Evolutionary conservation across 37 sponge, comb jelly and placozoan species (phyloP), one percentile per base, ranked within the genome.

Genomic region (Crambe crambe): DNA sequence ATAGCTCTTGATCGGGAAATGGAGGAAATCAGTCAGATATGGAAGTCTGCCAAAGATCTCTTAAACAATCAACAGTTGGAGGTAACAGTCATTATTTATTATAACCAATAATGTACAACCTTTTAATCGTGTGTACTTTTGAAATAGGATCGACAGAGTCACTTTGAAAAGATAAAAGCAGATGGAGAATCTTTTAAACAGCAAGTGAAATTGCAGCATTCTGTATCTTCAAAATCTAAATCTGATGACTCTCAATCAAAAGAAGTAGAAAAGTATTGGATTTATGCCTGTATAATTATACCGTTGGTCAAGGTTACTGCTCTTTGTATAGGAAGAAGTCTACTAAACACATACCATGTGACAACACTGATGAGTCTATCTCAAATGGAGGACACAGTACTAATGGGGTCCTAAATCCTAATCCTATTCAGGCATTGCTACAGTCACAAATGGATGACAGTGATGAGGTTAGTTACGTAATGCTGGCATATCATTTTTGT

Each of bases 1-100:
- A 29, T 73, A 3, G 65, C 80, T 29, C 85, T 92, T 34, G 92
- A 92, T 44, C 72, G 47, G 37, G 92, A 92, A 72, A 92, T 92
- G 92, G 81, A 80, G 8, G 92, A 92, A 81, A 77, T 92, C 12
- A 81, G 89, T 37, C 61, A 58, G 1, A 75, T 92, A 70, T 92
- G 92, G 92, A 64, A 29, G 26, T 22, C 40, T 23, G 92, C 92
- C 26, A 92, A 87, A 54, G 82, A 74, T 18, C 82, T 84, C 27
- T 68, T 92, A 26, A 30, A 29, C 29, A 17, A 59, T 0, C 78
- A 81, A 21, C 81, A 87, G 12, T 37, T 41, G 5, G 66, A 68
- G 43, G 66, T 47, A 64, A n/a, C n/a, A 27, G n/a, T n/a, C n/a
- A n/a, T n/a, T n/a, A n/a, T n/a, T n/a, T n/a, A n/a, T n/a, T n/a